These are phyloP conservation scores for Anguilla megastoma DNA, from an alignment of 2,797 vertebrate genomes.

Conservation along the genomic window DNA sequence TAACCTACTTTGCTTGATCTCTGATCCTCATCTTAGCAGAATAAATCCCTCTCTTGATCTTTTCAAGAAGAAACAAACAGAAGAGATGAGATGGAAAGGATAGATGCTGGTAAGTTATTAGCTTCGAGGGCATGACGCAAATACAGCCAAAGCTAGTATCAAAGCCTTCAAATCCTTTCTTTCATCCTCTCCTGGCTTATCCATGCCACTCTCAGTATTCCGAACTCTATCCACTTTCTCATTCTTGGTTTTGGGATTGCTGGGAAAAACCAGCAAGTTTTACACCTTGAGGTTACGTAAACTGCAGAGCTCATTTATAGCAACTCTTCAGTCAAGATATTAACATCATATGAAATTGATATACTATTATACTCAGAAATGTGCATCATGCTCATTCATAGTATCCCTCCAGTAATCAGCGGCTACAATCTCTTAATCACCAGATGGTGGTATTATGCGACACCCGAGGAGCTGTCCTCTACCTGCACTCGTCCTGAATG, in stretches of 20 bases:
- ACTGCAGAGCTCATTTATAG: background rate
- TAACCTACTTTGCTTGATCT: conserved; percentile 69
- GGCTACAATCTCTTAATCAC: background rate
- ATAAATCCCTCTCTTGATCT: conserved; percentile 10
- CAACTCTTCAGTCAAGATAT: background rate
- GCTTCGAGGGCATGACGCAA: background rate
- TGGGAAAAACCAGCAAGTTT: background rate
- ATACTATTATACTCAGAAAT: background rate
- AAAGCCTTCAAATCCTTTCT: background rate
- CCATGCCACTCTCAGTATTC: background rate
- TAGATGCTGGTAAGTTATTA: conserved; percentile 39
- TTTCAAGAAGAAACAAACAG: conserved; percentile 33
- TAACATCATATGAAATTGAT: background rate
- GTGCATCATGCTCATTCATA: background rate
- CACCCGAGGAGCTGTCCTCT: background rate
- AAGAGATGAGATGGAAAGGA: background rate
- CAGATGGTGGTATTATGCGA: background rate
- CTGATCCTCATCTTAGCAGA: conserved; percentile 48
- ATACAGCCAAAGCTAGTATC: background rate
- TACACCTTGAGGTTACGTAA: background rate
- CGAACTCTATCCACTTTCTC: background rate
- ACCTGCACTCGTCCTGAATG: background rate
- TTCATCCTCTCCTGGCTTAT: background rate
- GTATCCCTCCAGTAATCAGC: background rate
- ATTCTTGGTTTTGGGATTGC: background rate